Conservation (phyloP, 2,113 vertebrate genomes). For the Arothron firmamentum region DNA sequence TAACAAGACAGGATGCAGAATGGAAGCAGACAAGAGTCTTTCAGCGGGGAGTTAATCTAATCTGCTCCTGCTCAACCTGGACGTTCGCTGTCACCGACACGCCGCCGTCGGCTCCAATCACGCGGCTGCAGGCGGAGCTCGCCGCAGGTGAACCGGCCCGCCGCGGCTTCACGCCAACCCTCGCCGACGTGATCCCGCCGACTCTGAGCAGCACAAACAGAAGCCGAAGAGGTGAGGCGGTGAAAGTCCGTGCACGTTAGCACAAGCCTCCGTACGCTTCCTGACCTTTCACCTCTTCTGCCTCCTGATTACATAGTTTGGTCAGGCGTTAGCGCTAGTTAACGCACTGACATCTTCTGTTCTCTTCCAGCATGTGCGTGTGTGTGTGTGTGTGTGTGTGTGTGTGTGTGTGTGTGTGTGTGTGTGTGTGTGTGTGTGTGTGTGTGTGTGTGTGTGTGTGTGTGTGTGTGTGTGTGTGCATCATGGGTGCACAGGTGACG, state of each 20-base stretch:
- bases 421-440: constrained; percentile 14
- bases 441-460: constrained; percentile 10
- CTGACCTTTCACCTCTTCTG: constrained; percentile 11
- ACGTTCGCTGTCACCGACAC: constrained; percentile 65
- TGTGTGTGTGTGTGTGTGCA: constrained; percentile 9
- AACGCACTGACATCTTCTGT: constrained; percentile 3
- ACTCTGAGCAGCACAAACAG: too few species aligned
- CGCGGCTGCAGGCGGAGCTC: constrained; percentile 52
- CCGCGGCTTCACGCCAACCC: not conserved
- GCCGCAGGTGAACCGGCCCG: constrained; percentile 36
- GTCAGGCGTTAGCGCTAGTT: constrained; percentile 15
- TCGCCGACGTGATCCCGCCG: too few species aligned
- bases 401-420: constrained; percentile 12
- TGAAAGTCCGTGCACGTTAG: too few species aligned
- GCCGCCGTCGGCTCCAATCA: constrained; percentile 60
- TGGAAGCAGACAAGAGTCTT: constrained; percentile 65
- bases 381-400: constrained; percentile 5
- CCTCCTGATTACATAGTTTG: not conserved
- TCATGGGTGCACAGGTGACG: constrained; percentile 51
- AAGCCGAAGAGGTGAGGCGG: too few species aligned
- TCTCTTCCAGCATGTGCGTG: not conserved
- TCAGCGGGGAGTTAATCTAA: constrained; percentile 70
- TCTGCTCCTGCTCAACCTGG: constrained; percentile 63
- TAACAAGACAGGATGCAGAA: constrained; percentile 67
- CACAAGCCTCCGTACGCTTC: not conserved